Base-by-base conservation (phyloP, 2,113 vertebrate genomes). In the Petaurus breviceps region DNA sequence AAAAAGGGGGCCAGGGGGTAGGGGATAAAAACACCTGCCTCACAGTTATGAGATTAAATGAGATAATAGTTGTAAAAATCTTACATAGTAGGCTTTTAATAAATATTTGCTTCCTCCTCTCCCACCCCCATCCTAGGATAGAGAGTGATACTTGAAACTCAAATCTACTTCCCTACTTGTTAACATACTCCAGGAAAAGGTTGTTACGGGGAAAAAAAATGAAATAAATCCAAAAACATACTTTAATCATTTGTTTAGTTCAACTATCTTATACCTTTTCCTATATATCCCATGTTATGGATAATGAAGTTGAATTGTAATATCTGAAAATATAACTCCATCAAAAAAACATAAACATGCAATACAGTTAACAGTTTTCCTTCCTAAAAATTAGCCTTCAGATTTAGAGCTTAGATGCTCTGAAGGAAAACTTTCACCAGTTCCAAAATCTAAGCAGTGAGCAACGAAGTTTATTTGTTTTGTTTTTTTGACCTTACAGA, bases 101-200 rank as follows among this genome's bases (percentile, higher is more conserved):
- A 57, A 57, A 57, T 57, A 26, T 26, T 91, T 95, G n/a, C 91
- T 97, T n/a, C 68, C 84, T 47, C 26, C 51, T 93, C 54, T 37
- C 49, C 57, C 51, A 90, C 93, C 89, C 49, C 92, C 84, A 95
- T 31, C 90, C 95, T 52, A 26, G 61, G 31, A 53, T 57, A 95
- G 47, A 96, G 52, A 94, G 51, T 94, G 95, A 92, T 28, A 90
- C 97, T 90, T 84, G 94, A 68, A 68, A 68, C 10, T 68, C 28
- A 92, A 89, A 55, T 95, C 52, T 57, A 94, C 46, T 90, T 28
- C 47, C 96, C 96, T 50, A 51, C 24, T 49, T 96, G 55, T 92
- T 51, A 53, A 24, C 94, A 95, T 37, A 93, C 77, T 89, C 4
- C 84, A 90, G 46, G 19, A 54, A 96, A 91, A 52, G 53, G 61